These are phyloP conservation scores for Drosophila fuyamai DNA, from an alignment of 1,140 invertebrate genomes.

Conservation along the genomic window DNA sequence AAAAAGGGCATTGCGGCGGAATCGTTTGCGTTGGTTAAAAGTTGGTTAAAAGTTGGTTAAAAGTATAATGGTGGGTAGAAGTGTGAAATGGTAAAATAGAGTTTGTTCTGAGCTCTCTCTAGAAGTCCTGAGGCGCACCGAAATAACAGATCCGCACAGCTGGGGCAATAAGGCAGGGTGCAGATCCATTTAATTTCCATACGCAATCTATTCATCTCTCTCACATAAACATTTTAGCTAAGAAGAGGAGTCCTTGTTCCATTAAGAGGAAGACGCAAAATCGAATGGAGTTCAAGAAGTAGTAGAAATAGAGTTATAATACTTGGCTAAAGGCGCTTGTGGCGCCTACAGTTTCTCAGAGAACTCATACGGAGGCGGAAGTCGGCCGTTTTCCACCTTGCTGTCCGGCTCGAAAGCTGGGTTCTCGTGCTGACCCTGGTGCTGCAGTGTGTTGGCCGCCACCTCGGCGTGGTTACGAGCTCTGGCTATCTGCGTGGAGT, in stretches of 20 bases:
- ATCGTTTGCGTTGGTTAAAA: slow-evolving; percentile 8
- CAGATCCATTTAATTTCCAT: slow-evolving; percentile 73
- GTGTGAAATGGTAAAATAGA: slow-evolving; percentile 39
- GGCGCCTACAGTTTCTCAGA: slow-evolving; percentile 61
- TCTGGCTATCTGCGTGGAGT: slow-evolving; percentile 84
- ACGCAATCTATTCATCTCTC: slow-evolving; percentile 84
- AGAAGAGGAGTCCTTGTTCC: slow-evolving; percentile 37
- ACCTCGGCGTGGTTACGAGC: slow-evolving; percentile 62
- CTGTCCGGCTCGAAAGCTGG: slow-evolving; percentile 73
- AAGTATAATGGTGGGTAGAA: slow-evolving; percentile 13
- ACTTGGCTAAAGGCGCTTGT: background rate
- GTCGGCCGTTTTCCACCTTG: slow-evolving; percentile 65
- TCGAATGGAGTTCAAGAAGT: slow-evolving; percentile 23
- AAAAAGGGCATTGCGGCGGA: slow-evolving; percentile 43
- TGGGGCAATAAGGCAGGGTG: slow-evolving; percentile 33
- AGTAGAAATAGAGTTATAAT: background rate
- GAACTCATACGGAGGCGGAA: slow-evolving; percentile 32
- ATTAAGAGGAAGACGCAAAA: slow-evolving; percentile 36
- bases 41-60: background rate
- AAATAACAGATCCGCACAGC: slow-evolving; percentile 35
- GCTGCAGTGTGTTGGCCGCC: slow-evolving; percentile 56
- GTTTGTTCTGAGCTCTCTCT: slow-evolving; percentile 42
- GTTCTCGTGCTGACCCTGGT: slow-evolving; percentile 66
- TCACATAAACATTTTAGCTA: slow-evolving; percentile 73
- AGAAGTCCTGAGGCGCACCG: slow-evolving; percentile 42